Base-by-base conservation (phyloP, 2,797 vertebrate species). In the Rhincodon typus region DNA sequence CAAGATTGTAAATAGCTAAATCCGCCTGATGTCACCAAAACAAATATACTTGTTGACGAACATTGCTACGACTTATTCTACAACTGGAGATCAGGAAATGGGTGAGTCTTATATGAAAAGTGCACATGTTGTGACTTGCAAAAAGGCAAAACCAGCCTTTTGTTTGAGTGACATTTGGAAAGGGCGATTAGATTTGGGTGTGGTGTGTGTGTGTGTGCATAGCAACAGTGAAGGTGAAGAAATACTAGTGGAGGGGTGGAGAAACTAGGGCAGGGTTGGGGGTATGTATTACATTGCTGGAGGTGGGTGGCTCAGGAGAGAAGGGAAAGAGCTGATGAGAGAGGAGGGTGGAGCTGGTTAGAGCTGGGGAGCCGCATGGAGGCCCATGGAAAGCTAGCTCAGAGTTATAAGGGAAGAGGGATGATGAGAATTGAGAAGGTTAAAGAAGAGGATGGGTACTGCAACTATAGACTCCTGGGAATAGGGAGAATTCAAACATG, bases 1-100 rank as follows among this genome's bases (percentile, higher is more conserved):
- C 91, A 94, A 94, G 91, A 70, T 42, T 70, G 66, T 70, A 10
- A 94, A 46, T 70, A 94, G 91, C 12, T 69, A 70, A 42, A 70
- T 94, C 91, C 53, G 21, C 67, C n/a, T 94, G 34, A 69, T 94
- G 66, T 38, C 5, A 70, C 66, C 66, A 94, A 94, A 91, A 94
- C 38, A 94, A 70, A 70, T 69, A 70, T 12, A 70, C 1, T 91
- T 91, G 88, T 66, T n/a, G 17, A 17, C 42, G 23, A 38, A 70
- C 66, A 30, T n/a, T n/a, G 34, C 25, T 90, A 25, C 69, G 70
- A 46, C 91, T 70, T 21, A 27, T 70, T 67, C 5, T 19, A 91
- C 88, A 66, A 69, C 42, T 94, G 91, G 66, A 70, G 66, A 70
- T 66, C 91, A 70, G 62, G 66, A 70, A 94, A 8, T 91, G 38